Evolutionary conservation across 2,888 invertebrate species (phyloP).

Genomic region (Nomada goodeniana): DNA sequence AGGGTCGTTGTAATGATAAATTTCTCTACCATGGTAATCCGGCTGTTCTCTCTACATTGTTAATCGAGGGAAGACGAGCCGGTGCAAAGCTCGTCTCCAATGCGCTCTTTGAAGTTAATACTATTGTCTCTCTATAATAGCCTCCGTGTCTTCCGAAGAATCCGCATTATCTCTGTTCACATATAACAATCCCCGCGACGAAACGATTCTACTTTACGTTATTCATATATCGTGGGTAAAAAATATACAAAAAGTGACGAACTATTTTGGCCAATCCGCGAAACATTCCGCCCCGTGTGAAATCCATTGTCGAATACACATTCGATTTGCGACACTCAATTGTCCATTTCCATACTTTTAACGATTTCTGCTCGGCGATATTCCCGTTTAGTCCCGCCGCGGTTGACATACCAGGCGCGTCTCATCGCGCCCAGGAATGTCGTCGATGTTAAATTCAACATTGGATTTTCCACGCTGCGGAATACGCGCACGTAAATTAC

Average conservation of each 20-base stretch:
- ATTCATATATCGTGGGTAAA: slow-evolving; percentile 11
- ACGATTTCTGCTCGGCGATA: background rate
- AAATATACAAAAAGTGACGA: slow-evolving; percentile 60
- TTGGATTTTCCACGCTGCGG: slow-evolving; percentile 52
- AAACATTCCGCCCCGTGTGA: slow-evolving; percentile 2
- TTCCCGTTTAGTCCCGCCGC: background rate
- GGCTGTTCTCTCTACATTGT: slow-evolving; percentile 54
- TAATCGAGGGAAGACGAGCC: slow-evolving; percentile 54
- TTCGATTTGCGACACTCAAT: background rate
- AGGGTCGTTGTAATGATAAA: slow-evolving; percentile 65
- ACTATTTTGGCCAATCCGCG: slow-evolving; percentile 44
- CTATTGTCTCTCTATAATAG: slow-evolving; percentile 69
- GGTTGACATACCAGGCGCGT: slow-evolving; percentile 16
- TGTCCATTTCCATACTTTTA: background rate
- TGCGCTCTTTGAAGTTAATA: slow-evolving; percentile 61
- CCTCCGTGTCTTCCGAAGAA: slow-evolving; percentile 62
- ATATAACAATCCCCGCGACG: slow-evolving; percentile 25
- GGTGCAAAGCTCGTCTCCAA: slow-evolving; percentile 31
- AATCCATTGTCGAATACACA: slow-evolving; percentile 27
- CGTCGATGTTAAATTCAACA: slow-evolving; percentile 47
- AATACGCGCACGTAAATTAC: slow-evolving; percentile 52
- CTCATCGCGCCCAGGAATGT: slow-evolving; percentile 9
- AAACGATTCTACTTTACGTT: background rate
- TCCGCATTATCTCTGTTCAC: background rate
- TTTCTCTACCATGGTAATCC: slow-evolving; percentile 58